phyloP scores from a whole-genome alignment of 2,888 invertebrate genomes.

The Busseola fusca region DNA sequence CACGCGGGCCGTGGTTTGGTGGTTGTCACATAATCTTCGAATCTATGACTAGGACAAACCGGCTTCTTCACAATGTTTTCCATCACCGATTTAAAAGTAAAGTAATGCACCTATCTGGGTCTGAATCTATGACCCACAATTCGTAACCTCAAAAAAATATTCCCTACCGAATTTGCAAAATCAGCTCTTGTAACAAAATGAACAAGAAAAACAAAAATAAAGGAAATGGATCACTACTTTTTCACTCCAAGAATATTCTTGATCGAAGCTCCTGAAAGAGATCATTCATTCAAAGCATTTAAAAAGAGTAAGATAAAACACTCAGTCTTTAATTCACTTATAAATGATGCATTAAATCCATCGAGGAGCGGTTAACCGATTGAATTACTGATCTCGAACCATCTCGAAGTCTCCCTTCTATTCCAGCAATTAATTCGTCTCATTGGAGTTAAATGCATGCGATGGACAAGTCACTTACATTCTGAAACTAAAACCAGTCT shows the following conservation, averaged over 20 bases:
- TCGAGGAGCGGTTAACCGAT: constrained; percentile 44
- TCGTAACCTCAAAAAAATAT: too few relatives aligned
- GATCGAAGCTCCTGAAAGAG: not conserved
- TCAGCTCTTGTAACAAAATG: not conserved
- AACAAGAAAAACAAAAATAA: not conserved
- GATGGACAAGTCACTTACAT: constrained; percentile 20
- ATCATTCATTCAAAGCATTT: constrained; percentile 11
- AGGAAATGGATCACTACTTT: too few relatives aligned
- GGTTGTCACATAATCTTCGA: too few relatives aligned
- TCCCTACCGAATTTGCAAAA: not conserved
- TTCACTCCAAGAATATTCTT: not conserved
- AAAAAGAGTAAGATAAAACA: constrained; percentile 35
- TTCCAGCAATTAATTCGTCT: constrained; percentile 53
- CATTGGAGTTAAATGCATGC: constrained; percentile 26
- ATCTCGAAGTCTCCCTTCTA: constrained; percentile 39
- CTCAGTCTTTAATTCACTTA: constrained; percentile 36
- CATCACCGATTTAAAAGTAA: too few relatives aligned
- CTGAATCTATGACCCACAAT: too few relatives aligned
- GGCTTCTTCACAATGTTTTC: too few relatives aligned
- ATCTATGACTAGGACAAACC: too few relatives aligned
- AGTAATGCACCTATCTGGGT: too few relatives aligned
- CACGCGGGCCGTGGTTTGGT: too few relatives aligned
- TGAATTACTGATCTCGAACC: constrained; percentile 56
- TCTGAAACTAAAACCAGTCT: constrained; percentile 16
- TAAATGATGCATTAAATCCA: constrained; percentile 55